phyloP scores from a whole-genome alignment of 2,888 invertebrate species.

The Griposia aprilina region DNA sequence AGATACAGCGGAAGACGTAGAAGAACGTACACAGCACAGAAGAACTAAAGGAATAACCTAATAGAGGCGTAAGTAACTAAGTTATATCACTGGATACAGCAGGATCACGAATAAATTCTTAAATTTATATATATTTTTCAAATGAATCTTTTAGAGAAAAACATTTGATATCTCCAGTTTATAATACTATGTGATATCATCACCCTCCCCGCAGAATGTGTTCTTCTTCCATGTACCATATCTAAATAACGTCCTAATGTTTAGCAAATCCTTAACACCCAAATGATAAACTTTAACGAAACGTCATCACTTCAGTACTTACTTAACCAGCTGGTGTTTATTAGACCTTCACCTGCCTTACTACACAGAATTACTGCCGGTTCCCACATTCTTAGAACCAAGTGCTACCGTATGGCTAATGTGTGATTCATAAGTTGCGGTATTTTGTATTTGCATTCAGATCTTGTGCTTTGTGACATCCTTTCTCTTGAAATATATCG shows the following conservation, averaged over 20 bases:
- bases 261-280: background rate
- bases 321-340: slow-evolving; percentile 44
- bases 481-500: slow-evolving; percentile 64
- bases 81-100: too few relatives aligned
- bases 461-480: slow-evolving; percentile 58
- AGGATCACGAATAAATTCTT: too few relatives aligned
- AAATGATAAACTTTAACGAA: background rate
- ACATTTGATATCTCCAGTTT: background rate
- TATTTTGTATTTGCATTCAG: slow-evolving; percentile 61
- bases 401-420: slow-evolving; percentile 49
- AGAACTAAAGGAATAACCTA: background rate
- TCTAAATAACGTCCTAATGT: background rate
- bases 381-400: slow-evolving; percentile 59
- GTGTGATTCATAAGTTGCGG: slow-evolving; percentile 64
- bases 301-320: slow-evolving; percentile 1
- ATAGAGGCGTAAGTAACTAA: background rate
- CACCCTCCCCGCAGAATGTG: too few relatives aligned
- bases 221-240: too few relatives aligned
- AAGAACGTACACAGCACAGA: background rate
- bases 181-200: background rate
- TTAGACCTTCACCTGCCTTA: slow-evolving; percentile 41
- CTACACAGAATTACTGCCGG: slow-evolving; percentile 38
- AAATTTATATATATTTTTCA: background rate
- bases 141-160: background rate
- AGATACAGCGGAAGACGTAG: background rate